A percentile compares a stretch with the other conserved stretches of the same genome.
Conservation (phyloP, 2,113 vertebrate genomes). For the Porphyrio hochstetteri region DNA sequence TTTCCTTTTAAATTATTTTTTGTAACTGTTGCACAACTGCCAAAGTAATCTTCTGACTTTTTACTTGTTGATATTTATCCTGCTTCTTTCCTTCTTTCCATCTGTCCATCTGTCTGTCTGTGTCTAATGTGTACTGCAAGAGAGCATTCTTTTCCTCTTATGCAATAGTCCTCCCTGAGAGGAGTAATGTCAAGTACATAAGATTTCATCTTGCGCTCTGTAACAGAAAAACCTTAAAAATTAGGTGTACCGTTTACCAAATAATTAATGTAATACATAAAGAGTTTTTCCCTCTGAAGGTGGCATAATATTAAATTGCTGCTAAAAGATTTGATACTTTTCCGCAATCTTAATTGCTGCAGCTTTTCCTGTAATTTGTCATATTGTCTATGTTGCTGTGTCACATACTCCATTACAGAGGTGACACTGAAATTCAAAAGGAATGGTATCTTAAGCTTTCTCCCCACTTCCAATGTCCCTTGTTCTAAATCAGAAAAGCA, state of each 20-base stretch:
- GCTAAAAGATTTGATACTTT: slow-evolving; percentile 32
- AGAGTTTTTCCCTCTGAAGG: background rate
- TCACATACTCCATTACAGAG: background rate
- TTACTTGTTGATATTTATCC: slow-evolving; percentile 52
- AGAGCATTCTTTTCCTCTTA: background rate
- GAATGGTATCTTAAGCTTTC: background rate
- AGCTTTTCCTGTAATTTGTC: background rate
- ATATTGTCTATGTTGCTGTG: background rate
- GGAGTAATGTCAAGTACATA: slow-evolving; percentile 17
- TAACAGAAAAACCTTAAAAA: slow-evolving; percentile 16
- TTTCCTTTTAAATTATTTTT: slow-evolving; percentile 39
- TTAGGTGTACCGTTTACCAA: background rate
- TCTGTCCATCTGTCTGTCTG: background rate
- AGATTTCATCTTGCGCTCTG: background rate
- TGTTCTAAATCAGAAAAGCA: slow-evolving; percentile 55
- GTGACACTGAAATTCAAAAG: slow-evolving; percentile 50
- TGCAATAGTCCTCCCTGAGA: background rate
- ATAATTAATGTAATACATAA: background rate
- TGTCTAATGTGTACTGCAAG: slow-evolving; percentile 20
- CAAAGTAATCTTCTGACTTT: slow-evolving; percentile 45
- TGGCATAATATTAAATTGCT: background rate
- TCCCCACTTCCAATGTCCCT: background rate
- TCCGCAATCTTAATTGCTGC: background rate
- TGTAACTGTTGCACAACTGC: slow-evolving; percentile 31
- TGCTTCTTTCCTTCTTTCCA: slow-evolving; percentile 31